Conservation (phyloP, 1,140 invertebrate genomes). For the Caenorhabditis remanei region DNA sequence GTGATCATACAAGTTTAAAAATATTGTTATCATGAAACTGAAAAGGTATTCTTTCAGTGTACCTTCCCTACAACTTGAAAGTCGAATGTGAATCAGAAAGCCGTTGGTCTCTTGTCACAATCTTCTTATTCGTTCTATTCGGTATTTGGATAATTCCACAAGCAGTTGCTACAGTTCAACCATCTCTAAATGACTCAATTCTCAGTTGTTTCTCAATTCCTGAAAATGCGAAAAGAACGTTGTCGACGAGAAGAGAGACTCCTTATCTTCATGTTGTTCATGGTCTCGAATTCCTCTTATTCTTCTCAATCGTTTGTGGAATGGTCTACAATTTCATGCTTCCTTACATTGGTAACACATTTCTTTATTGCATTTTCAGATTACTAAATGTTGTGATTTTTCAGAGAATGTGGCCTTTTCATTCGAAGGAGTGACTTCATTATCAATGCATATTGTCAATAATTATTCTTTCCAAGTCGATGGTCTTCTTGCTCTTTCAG, state of each 20-base stretch:
- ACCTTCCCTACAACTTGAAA: slow-evolving; percentile 63
- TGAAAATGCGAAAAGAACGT: slow-evolving; percentile 55
- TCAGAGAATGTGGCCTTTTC: slow-evolving; percentile 66
- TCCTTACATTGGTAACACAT: slow-evolving; percentile 62
- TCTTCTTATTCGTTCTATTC: slow-evolving; percentile 1
- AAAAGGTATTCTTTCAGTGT: slow-evolving; percentile 43
- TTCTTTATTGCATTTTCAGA: too few relatives aligned
- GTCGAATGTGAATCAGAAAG: slow-evolving; percentile 63
- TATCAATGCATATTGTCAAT: slow-evolving; percentile 62
- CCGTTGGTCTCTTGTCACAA: slow-evolving; percentile 5
- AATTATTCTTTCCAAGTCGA: slow-evolving; percentile 65
- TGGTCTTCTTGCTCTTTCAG: slow-evolving; percentile 62
- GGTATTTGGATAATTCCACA: slow-evolving; percentile 25
- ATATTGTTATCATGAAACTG: not conserved
- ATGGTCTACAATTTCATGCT: slow-evolving; percentile 67
- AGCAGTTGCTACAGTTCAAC: not conserved
- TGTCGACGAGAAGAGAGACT: slow-evolving; percentile 45
- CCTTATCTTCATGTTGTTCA: slow-evolving; percentile 60
- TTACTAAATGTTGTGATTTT: not conserved
- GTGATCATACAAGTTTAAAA: not conserved
- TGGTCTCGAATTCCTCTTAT: slow-evolving; percentile 62
- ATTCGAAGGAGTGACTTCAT: slow-evolving; percentile 59
- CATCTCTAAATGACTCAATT: slow-evolving; percentile 28
- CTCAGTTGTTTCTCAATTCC: not conserved
- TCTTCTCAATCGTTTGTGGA: slow-evolving; percentile 55